phyloP scores from a whole-genome alignment of 2,797 vertebrate genomes.

The Lacerta viridis region DNA sequence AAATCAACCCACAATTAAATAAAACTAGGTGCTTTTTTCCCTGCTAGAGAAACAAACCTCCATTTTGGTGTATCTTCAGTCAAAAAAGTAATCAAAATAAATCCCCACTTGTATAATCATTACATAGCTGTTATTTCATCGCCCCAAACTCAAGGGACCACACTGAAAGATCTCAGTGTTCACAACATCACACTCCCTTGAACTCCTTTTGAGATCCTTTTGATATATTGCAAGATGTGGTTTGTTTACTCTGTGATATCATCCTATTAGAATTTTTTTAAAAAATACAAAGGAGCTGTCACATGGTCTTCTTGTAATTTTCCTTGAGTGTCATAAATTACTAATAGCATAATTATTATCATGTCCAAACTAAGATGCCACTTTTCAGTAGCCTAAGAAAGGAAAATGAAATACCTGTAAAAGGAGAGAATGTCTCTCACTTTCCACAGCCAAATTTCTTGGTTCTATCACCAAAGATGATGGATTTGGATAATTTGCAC shows the following conservation, averaged over 20 bases:
- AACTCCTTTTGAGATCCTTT: not conserved
- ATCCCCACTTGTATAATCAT: not conserved
- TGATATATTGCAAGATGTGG: not conserved
- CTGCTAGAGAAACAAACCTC: not conserved
- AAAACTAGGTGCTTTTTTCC: not conserved
- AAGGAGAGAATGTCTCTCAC: not conserved
- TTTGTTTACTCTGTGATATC: constrained; percentile 29
- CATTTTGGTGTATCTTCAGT: not conserved
- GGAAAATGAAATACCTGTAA: not conserved
- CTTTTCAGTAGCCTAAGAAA: not conserved
- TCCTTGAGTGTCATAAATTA: constrained; percentile 35
- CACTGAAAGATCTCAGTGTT: not conserved
- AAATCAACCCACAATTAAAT: constrained; percentile 50
- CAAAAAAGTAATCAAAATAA: not conserved
- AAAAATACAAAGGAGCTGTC: not conserved
- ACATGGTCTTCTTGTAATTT: not conserved
- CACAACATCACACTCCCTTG: not conserved
- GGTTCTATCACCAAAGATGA: not conserved
- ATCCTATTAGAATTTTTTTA: not conserved
- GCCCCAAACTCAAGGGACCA: not conserved
- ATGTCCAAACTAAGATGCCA: not conserved
- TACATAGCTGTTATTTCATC: constrained; percentile 28
- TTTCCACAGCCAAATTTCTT: not conserved
- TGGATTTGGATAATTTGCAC: not conserved
- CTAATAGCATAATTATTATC: constrained; percentile 41